Conservation (phyloP, 1,140 invertebrate genomes). For the Calliopsis andreniformis region DNA sequence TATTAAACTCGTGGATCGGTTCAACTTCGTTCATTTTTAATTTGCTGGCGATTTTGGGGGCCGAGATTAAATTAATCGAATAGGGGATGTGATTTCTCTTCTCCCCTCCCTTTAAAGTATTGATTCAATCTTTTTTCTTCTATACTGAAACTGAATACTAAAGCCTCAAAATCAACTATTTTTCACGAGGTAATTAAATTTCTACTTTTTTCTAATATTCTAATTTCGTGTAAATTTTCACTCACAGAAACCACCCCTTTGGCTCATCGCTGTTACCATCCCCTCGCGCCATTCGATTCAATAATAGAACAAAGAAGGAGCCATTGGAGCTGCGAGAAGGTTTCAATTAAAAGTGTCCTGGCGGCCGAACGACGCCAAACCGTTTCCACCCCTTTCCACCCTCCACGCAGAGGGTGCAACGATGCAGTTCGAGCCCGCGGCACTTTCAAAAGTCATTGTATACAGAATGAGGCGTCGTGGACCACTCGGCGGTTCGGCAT, state of each 20-base stretch:
- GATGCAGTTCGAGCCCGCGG: not conserved
- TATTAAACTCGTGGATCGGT: not conserved
- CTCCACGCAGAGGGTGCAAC: too few species aligned
- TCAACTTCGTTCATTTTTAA: not conserved
- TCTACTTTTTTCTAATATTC: too few species aligned
- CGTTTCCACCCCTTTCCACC: not conserved
- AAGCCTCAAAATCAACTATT: too few species aligned
- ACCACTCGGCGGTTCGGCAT: conserved; percentile 27
- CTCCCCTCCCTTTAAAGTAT: too few species aligned
- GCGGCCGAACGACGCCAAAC: not conserved
- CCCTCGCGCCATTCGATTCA: not conserved
- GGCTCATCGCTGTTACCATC: conserved; percentile 2
- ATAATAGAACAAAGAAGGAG: not conserved
- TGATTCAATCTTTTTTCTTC: too few species aligned
- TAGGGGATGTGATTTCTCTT: too few species aligned
- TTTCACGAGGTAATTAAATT: too few species aligned
- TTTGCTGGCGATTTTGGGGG: too few species aligned
- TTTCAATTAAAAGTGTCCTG: conserved; percentile 29
- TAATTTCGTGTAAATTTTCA: too few species aligned
- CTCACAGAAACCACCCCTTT: not conserved
- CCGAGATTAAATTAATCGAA: too few species aligned
- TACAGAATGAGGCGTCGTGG: conserved; percentile 26
- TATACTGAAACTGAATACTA: too few species aligned
- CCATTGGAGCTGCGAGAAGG: not conserved
- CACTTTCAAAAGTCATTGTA: conserved; percentile 39